A percentile compares a stretch with the other conserved stretches of the same genome.
Evolutionary conservation across 1,140 invertebrate genomes (phyloP).

Genomic region (Samia ricini): DNA sequence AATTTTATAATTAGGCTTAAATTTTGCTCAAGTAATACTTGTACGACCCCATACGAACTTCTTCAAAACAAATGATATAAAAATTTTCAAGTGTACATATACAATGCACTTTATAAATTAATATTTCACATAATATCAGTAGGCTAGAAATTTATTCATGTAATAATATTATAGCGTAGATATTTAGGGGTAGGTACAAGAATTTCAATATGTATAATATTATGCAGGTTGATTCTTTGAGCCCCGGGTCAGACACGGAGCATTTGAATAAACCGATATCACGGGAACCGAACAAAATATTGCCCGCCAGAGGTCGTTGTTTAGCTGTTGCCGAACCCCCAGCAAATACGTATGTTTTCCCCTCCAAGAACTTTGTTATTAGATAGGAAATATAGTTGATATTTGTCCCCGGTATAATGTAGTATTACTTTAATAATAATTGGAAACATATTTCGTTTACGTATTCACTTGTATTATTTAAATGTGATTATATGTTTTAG

Average conservation of each 20-base stretch:
- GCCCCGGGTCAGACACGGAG: slow-evolving; percentile 62
- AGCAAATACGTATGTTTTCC: slow-evolving; percentile 63
- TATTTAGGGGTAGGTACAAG: slow-evolving; percentile 57
- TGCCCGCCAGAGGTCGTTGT: slow-evolving; percentile 63
- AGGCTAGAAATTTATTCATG: slow-evolving; percentile 64
- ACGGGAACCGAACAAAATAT: slow-evolving; percentile 69
- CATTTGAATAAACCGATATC: slow-evolving; percentile 77
- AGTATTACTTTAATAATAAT: background rate
- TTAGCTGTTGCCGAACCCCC: slow-evolving; percentile 43
- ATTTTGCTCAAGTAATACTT: too few relatives aligned
- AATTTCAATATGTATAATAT: slow-evolving; percentile 76
- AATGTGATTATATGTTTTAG: too few relatives aligned
- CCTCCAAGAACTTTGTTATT: slow-evolving; percentile 50
- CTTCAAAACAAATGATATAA: background rate
- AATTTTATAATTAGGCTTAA: too few relatives aligned
- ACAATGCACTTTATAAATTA: background rate
- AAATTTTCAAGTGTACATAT: background rate
- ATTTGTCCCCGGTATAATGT: slow-evolving; percentile 12
- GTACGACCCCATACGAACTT: background rate
- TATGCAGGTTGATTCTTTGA: slow-evolving; percentile 75
- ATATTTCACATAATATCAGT: slow-evolving; percentile 31
- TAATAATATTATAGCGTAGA: slow-evolving; percentile 56
- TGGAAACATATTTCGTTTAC: background rate
- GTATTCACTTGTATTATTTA: background rate
- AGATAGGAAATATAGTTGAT: slow-evolving; percentile 38